Evolutionary conservation across 2,113 vertebrate species (phyloP).

Genomic region (Prolemur simus): DNA sequence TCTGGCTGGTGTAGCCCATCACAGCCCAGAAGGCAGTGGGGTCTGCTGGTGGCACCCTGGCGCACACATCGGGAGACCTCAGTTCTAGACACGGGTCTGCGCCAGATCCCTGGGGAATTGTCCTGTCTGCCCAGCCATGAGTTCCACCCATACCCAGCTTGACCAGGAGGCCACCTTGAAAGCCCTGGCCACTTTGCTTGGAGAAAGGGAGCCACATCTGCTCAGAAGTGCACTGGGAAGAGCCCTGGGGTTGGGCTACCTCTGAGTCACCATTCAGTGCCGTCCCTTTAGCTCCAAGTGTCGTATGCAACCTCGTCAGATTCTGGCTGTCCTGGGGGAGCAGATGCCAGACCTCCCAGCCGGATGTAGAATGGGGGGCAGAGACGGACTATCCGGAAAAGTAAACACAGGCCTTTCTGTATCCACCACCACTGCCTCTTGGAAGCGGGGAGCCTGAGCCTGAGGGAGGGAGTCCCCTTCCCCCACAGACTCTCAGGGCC

Average conservation of each 20-base stretch:
- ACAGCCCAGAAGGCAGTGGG: neutral
- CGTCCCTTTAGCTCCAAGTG: neutral
- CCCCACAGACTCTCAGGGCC: neutral
- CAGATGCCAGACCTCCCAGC: neutral
- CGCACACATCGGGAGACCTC: neutral
- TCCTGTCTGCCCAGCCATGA: neutral
- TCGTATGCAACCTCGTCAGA: rapidly evolving
- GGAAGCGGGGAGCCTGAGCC: neutral
- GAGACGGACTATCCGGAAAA: neutral
- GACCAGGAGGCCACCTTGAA: neutral
- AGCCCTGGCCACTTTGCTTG: neutral
- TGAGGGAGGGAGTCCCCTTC: neutral
- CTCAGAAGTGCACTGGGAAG: neutral
- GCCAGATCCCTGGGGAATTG: rapidly evolving
- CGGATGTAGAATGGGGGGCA: rapidly evolving
- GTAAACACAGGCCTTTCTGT: neutral
- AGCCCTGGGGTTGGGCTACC: neutral
- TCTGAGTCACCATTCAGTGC: neutral
- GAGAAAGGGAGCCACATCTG: neutral
- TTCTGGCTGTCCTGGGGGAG: neutral
- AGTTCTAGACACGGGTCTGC: neutral
- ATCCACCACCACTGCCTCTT: neutral
- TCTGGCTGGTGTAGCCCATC: neutral
- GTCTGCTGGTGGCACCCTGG: neutral
- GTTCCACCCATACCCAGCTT: neutral